Base-by-base conservation (phyloP, 2,797 vertebrate genomes). In the Agapornis canus region DNA sequence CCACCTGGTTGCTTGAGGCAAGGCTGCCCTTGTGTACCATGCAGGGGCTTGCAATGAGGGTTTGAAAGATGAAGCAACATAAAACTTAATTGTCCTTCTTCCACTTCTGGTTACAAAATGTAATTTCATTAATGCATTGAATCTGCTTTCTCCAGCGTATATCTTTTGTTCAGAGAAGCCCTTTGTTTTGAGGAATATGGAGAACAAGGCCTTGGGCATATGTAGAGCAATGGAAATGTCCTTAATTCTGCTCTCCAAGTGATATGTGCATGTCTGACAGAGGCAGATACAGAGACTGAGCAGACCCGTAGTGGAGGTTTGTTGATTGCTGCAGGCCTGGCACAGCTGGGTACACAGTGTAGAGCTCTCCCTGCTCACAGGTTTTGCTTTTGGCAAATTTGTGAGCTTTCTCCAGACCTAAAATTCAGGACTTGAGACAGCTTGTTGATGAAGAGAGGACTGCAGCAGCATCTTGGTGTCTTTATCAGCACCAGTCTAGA, bases 51-150 rank as follows among this genome's bases (percentile, higher is more conserved):
- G 80, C 73, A 65, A 42, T n/a, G 69, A 89, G 65, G 84, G 86
- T 95, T 92, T 63, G 61, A 80, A 86, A 79, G 70, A 80, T 59
- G 60, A 66, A 81, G 27, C 61, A 65, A 92, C 52, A 42, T 95
- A 64, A 91, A 96, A 95, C 91, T 91, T 94, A 92, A 89, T 94
- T 42, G 78, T 81, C 49, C 26, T 57, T 40, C 78, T 73, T 91
- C 64, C 42, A 65, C 91, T 97, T 92, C 82, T 69, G 68, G 42
- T 92, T 97, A 92, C 91, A 95, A 82, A 52, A 43, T 93, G 12
- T 83, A 79, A 94, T 97, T 96, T 95, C 60, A 73, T 92, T 94
- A 92, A 84, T 86, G 76, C 43, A n/a, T 94, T 94, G 71, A 96
- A 89, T 97, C 78, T 78, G 21, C 19, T 89, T 96, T 82, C 69